A percentile compares a stretch with the other conserved stretches of the same genome.
These are phyloP conservation scores for Nasonovia ribisnigri DNA, from an alignment of 2,888 invertebrate species.

Conservation along the genomic window DNA sequence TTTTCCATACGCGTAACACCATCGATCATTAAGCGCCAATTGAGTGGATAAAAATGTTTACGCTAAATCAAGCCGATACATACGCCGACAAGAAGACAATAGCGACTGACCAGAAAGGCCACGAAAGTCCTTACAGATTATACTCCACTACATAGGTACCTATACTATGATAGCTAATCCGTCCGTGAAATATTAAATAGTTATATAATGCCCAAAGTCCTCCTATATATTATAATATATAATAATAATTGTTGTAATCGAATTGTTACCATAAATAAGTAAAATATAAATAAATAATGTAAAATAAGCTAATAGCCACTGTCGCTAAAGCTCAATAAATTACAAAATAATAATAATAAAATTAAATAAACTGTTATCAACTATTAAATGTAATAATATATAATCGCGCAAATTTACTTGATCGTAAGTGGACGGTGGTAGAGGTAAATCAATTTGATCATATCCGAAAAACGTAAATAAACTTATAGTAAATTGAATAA, in stretches of 20 bases:
- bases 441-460: accelerated
- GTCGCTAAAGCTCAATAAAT: too few relatives aligned
- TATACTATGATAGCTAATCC: not conserved
- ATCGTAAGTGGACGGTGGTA: accelerated
- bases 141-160: not conserved
- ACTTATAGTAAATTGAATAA: not conserved
- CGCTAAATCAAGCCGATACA: too few relatives aligned
- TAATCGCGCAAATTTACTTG: not conserved
- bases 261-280: too few relatives aligned
- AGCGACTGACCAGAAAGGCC: not conserved
- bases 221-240: too few relatives aligned
- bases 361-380: too few relatives aligned
- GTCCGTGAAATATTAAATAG: not conserved
- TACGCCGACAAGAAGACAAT: not conserved
- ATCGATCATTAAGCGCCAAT: not conserved
- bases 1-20: not conserved
- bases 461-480: not conserved
- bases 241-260: too few relatives aligned
- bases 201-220: too few relatives aligned
- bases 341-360: too few relatives aligned
- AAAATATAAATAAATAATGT: too few relatives aligned
- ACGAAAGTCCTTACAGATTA: not conserved
- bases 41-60: not conserved
- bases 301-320: too few relatives aligned
- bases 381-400: not conserved